Conservation (phyloP, 2,888 invertebrate genomes). For the Zonitis immaculata region DNA sequence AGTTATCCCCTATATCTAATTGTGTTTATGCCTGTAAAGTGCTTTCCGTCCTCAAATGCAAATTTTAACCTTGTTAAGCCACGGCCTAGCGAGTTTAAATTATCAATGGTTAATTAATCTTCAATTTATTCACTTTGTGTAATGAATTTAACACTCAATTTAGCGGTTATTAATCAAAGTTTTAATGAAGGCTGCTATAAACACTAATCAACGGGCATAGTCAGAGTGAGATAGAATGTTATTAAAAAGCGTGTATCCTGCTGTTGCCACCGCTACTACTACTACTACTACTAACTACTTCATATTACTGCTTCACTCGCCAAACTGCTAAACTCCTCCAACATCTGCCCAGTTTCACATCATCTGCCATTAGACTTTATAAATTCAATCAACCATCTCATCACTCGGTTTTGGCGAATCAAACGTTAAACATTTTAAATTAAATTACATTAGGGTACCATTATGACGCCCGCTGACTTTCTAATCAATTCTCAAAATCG, state of each 20-base stretch:
- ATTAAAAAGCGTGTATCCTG: conserved; percentile 16
- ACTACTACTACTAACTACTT: conserved; percentile 14
- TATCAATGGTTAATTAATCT: conserved; percentile 54
- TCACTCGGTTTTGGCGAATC: conserved; percentile 27
- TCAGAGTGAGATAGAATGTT: conserved; percentile 20
- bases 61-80: conserved; percentile 53
- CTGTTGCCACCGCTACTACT: background rate
- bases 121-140: conserved; percentile 54
- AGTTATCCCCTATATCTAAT: conserved; percentile 40
- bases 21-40: conserved; percentile 51
- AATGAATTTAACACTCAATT: conserved; percentile 51
- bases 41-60: conserved; percentile 53
- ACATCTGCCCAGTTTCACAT: conserved; percentile 35
- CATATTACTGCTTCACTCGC: too few relatives aligned
- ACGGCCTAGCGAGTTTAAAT: conserved; percentile 52
- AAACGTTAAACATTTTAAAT: conserved; percentile 34
- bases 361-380: conserved; percentile 30
- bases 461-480: conserved; percentile 33
- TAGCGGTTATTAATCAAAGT: conserved; percentile 57
- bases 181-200: conserved; percentile 52
- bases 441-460: conserved; percentile 33
- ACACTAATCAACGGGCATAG: conserved; percentile 38
- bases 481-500: conserved; percentile 14
- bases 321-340: conserved; percentile 27
- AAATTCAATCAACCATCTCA: conserved; percentile 31